A percentile compares a stretch with the other conserved stretches of the same genome.
Evolutionary conservation across 2,888 invertebrate genomes (phyloP).

Genomic region (Xestia c-nigrum): DNA sequence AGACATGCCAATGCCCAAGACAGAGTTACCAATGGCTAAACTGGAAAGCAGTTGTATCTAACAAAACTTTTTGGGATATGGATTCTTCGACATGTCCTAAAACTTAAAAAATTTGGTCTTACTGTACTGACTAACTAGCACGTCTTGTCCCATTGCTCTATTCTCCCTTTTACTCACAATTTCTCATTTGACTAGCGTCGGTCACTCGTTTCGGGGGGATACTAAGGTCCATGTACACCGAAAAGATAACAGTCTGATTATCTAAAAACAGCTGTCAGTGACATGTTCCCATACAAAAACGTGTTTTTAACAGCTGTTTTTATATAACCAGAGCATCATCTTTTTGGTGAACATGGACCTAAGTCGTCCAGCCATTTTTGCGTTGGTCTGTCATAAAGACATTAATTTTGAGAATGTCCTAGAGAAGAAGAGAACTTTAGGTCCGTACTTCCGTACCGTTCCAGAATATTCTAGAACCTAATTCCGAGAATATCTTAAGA

Average conservation of each 20-base stretch:
- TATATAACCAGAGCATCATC: too few species aligned
- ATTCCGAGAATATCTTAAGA: slow-evolving; percentile 2
- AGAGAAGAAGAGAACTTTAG: neutral
- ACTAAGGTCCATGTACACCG: too few species aligned
- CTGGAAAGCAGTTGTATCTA: neutral
- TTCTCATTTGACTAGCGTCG: neutral
- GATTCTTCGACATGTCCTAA: neutral
- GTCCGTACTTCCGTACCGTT: neutral
- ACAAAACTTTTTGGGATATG: neutral
- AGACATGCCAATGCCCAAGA: neutral
- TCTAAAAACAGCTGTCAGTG: too few species aligned
- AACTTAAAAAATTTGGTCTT: neutral
- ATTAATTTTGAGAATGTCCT: neutral
- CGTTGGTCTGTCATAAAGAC: neutral
- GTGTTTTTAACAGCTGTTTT: too few species aligned
- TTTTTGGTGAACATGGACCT: too few species aligned
- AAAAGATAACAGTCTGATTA: too few species aligned
- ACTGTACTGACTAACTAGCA: neutral
- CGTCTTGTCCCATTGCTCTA: neutral
- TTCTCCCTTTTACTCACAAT: neutral
- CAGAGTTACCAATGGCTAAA: neutral
- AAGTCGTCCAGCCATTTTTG: neutral
- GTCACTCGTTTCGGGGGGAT: neutral
- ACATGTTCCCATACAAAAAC: too few species aligned
- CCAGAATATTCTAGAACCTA: neutral